These are phyloP conservation scores for Orchestes rusci DNA, from an alignment of 2,888 invertebrate species.

Conservation along the genomic window DNA sequence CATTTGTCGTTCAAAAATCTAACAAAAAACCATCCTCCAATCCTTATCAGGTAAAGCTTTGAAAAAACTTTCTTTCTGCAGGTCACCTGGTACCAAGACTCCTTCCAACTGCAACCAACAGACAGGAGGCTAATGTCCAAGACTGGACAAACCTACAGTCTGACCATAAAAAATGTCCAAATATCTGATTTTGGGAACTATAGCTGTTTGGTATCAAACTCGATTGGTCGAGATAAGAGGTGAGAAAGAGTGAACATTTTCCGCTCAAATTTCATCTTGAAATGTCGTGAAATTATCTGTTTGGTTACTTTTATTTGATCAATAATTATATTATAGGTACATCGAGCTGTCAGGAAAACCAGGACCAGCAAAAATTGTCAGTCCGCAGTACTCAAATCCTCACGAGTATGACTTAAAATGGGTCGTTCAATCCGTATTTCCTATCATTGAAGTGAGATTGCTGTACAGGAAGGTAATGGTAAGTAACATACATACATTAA, in stretches of 20 bases:
- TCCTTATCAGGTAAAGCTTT: too few relatives aligned
- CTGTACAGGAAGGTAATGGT: slow-evolving; percentile 57
- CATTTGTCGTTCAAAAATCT: too few relatives aligned
- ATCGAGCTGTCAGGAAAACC: slow-evolving; percentile 60
- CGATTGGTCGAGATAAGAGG: slow-evolving; percentile 42
- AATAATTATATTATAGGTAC: slow-evolving; percentile 34
- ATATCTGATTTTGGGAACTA: slow-evolving; percentile 58
- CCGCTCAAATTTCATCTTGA: too few relatives aligned
- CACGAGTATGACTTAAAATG: slow-evolving; percentile 59
- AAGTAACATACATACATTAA: slow-evolving; percentile 30
- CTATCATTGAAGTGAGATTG: slow-evolving; percentile 56
- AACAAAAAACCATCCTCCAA: too few relatives aligned
- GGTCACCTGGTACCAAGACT: slow-evolving; percentile 61
- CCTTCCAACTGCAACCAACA: slow-evolving; percentile 54
- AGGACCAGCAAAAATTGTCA: slow-evolving; percentile 56
- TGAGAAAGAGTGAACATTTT: too few relatives aligned
- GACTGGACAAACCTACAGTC: slow-evolving; percentile 51
- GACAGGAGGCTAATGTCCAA: slow-evolving; percentile 56
- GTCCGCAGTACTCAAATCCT: slow-evolving; percentile 53
- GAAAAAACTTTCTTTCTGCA: slow-evolving; percentile 37
- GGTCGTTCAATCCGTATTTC: slow-evolving; percentile 60
- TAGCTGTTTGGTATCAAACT: slow-evolving; percentile 42
- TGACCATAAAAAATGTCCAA: slow-evolving; percentile 54
- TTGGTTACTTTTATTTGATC: background rate
- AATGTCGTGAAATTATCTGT: too few relatives aligned